Percentiles rank a stretch among this genome's conserved stretches.
Evolutionary conservation across 53 echinoderm and acorn worm species (phyloP).

Genomic region (Antedon mediterranea): DNA sequence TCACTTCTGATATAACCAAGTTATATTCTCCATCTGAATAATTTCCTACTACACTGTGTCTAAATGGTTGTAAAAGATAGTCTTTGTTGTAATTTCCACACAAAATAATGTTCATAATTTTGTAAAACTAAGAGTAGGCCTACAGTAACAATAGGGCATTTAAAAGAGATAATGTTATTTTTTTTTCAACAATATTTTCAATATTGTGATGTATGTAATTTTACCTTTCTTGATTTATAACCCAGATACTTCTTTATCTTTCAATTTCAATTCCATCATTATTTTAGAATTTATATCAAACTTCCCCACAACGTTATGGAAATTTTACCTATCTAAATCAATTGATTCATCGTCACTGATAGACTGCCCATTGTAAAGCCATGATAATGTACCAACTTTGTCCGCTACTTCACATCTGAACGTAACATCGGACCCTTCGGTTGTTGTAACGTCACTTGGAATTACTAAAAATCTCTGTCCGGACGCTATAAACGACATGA

Average conservation of each 20-base stretch:
- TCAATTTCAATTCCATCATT: too few species aligned
- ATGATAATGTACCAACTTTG: constrained; percentile 39
- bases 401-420: constrained; percentile 43
- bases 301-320: background rate
- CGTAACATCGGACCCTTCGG: constrained; percentile 25
- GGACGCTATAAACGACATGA: constrained; percentile 14
- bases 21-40: constrained; percentile 43
- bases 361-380: constrained; percentile 54
- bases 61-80: constrained; percentile 3
- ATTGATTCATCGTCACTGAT: constrained; percentile 30
- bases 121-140: too few species aligned
- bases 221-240: too few species aligned
- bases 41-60: constrained; percentile 53
- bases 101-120: too few species aligned
- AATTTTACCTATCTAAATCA: background rate
- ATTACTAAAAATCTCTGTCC: constrained; percentile 63
- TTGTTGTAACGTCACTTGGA: constrained; percentile 25
- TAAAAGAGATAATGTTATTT: too few species aligned
- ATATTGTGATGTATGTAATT: too few species aligned
- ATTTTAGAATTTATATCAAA: too few species aligned
- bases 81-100: background rate
- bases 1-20: constrained; percentile 38
- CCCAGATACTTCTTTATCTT: too few species aligned
- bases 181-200: too few species aligned
- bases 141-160: too few species aligned